phyloP scores from a whole-genome alignment of 1,140 invertebrate species.

The Cotesia vestalis region DNA sequence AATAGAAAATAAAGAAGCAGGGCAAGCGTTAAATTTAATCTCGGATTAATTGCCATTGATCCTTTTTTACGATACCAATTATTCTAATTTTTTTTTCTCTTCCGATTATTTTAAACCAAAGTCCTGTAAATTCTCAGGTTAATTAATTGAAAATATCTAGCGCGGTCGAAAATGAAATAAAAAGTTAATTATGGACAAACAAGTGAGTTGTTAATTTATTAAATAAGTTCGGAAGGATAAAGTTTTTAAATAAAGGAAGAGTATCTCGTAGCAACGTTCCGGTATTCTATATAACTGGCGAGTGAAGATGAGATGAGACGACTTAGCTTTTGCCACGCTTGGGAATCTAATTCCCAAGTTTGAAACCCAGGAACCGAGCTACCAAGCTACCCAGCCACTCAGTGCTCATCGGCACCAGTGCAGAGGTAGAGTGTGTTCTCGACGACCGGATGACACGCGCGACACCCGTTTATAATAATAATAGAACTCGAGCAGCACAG shows the following conservation, averaged over 20 bases:
- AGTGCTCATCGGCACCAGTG: neutral
- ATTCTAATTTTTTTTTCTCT: no score
- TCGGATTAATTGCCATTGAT: no score
- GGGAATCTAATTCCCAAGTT: conserved; percentile 53
- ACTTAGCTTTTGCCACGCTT: conserved; percentile 37
- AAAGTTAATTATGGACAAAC: no score
- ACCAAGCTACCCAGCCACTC: conserved; percentile 21
- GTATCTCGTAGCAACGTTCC: neutral
- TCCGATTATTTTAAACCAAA: no score
- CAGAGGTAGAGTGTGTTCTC: conserved; percentile 13
- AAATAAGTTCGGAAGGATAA: neutral
- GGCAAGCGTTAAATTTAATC: no score
- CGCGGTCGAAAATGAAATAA: no score
- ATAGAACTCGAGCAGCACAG: conserved; percentile 35
- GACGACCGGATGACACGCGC: conserved; percentile 38
- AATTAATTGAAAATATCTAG: no score
- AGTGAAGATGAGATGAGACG: conserved; percentile 28
- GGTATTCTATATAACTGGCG: neutral
- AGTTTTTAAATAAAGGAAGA: neutral
- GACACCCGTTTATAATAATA: conserved; percentile 40
- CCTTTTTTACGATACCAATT: no score
- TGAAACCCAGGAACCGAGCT: conserved; percentile 25
- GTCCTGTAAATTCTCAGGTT: no score
- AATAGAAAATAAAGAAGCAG: no score
- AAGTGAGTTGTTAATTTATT: no score